Evolutionary conservation across 2,797 vertebrate species (phyloP), one percentile per base, ranked within the genome.

Genomic region (Aphelocoma californica): DNA sequence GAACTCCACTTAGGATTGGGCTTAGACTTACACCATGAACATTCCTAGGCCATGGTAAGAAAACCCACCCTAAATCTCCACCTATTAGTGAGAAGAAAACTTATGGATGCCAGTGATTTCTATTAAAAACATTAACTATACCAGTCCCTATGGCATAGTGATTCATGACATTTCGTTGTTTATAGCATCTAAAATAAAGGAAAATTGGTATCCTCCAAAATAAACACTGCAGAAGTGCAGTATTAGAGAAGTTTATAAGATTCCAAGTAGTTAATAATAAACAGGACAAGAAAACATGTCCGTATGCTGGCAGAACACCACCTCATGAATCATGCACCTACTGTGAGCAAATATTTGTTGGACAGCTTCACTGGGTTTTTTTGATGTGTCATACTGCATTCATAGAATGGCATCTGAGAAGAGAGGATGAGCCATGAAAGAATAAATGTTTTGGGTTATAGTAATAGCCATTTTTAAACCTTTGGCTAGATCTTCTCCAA

Each of bases 261-360:
- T 73, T 90, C 71, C 70, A 90, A 92, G 66, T 40, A 61, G 60
- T 88, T 95, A 94, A 88, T 81, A 96, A 89, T 79, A 91, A 96
- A 90, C 56, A 83, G 87, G 65, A 88, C 18, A 82, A 83, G 95
- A 83, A 7, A 86, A 5, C 44, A 40, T 47, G 57, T 51, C 73
- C 5, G 1, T 61, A 60, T 56, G 53, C 78, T 92, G 80, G 70
- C 91, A 96, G 87, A 90, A 88, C 29, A 94, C 40, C 2, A 0
- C 26, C 21, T 92, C 21, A 42, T 88, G 91, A 94, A 66, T 93
- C 87, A 95, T 50, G 56, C 36, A 88, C 85, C 87, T 95, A 88
- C 73, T 79, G 69, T 69, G 87, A 83, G 72, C 65, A 96, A 94
- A 75, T 96, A 92, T 91, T 92, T 96, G 75, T 92, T 92, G 82